Evolutionary conservation across 2,113 vertebrate species (phyloP).

Genomic region (Notiomystis cincta): DNA sequence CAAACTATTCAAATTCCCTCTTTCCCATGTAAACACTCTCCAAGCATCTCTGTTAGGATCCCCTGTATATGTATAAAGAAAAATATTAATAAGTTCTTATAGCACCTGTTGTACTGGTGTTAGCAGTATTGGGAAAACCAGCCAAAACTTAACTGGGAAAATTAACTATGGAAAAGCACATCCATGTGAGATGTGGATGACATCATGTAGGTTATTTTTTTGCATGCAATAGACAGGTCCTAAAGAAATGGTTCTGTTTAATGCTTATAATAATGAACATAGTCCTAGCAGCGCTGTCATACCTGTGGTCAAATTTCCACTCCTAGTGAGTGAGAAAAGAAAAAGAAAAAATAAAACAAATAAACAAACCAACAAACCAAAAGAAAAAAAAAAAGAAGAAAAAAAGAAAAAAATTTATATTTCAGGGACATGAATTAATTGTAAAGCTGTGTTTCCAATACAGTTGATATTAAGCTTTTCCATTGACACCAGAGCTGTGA

Average conservation of each 20-base stretch:
- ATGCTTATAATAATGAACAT: neutral
- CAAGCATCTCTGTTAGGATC: neutral
- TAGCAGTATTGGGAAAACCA: neutral
- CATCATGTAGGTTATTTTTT: neutral
- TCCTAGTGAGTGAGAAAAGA: neutral
- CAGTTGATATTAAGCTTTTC: constrained; percentile 15
- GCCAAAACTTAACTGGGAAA: neutral
- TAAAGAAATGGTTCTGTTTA: neutral
- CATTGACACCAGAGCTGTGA: constrained; percentile 24
- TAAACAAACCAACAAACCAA: too few relatives aligned
- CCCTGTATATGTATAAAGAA: neutral
- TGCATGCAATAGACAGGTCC: neutral
- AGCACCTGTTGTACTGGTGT: neutral
- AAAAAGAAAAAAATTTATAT: neutral
- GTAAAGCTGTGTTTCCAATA: constrained; percentile 22
- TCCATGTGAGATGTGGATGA: neutral
- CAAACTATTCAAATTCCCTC: neutral
- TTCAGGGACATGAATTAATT: constrained; percentile 25
- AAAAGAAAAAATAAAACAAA: neutral
- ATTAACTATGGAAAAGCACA: neutral
- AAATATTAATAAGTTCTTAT: neutral
- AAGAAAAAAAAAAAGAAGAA: neutral
- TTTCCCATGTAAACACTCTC: neutral
- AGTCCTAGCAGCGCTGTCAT: neutral
- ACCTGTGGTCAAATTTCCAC: neutral